phyloP scores from a whole-genome alignment of 2,888 invertebrate species.

The Hemithea aestivaria region DNA sequence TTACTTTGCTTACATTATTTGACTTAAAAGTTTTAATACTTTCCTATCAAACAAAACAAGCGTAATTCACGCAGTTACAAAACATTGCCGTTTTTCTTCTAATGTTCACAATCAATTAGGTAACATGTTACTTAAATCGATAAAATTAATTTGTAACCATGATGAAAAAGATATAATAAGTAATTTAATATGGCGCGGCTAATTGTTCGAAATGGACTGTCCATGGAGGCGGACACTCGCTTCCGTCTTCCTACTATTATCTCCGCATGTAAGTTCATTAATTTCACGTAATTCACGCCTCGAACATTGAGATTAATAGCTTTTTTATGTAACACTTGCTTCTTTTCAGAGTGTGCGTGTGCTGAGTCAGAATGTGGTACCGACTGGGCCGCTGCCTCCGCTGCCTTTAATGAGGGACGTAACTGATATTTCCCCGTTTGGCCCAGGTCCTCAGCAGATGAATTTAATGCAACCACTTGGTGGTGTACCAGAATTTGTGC shows the following conservation, averaged over 20 bases:
- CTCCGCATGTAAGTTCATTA: constrained; percentile 41
- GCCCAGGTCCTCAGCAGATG: constrained; percentile 7
- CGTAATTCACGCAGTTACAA: constrained; percentile 20
- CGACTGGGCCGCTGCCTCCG: constrained; percentile 6
- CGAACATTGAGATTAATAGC: constrained; percentile 11
- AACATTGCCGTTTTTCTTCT: constrained; percentile 20
- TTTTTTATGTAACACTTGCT: constrained; percentile 17
- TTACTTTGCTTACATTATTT: not conserved
- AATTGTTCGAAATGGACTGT: constrained; percentile 50
- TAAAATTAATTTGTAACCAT: constrained; percentile 38
- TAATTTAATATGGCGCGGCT: constrained; percentile 38
- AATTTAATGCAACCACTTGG: constrained; percentile 12
- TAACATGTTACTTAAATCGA: constrained; percentile 44
- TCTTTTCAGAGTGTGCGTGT: constrained; percentile 30
- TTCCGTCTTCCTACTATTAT: constrained; percentile 34
- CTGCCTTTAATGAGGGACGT: constrained; percentile 14
- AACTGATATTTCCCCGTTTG: not conserved
- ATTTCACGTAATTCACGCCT: constrained; percentile 18
- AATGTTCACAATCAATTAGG: constrained; percentile 37
- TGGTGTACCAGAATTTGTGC: not conserved
- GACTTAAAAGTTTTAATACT: constrained; percentile 10
- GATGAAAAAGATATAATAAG: constrained; percentile 47
- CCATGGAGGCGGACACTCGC: constrained; percentile 38
- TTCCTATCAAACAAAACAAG: constrained; percentile 15
- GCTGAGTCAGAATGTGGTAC: constrained; percentile 19